Conservation (phyloP, 1,140 invertebrate genomes). For the Drosophila jambulina region DNA sequence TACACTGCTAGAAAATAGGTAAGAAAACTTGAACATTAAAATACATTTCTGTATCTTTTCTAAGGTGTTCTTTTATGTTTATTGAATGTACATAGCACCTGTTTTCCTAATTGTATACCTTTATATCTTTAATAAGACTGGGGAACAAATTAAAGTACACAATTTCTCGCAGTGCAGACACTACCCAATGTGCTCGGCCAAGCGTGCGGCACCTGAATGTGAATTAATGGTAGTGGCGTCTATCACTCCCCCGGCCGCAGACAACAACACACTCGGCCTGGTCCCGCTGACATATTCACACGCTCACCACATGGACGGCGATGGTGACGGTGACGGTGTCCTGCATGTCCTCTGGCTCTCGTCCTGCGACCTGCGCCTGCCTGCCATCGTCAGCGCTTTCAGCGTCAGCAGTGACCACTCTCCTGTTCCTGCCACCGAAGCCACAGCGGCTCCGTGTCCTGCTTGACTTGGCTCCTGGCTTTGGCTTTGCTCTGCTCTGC, state of each 20-base stretch:
- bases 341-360: constrained; percentile 7
- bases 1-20: constrained; percentile 1
- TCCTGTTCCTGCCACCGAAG: constrained; percentile 33
- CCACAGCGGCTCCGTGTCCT: constrained; percentile 39
- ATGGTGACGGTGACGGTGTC: constrained; percentile 15
- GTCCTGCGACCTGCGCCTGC: constrained; percentile 5
- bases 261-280: constrained; percentile 53
- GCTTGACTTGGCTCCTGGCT: constrained; percentile 41
- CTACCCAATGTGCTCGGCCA: constrained; percentile 55
- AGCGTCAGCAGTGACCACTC: constrained; percentile 47
- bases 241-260: constrained; percentile 76
- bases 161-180: constrained; percentile 8
- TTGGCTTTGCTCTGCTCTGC: constrained; percentile 20
- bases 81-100: background rate
- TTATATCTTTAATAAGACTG: too few relatives aligned
- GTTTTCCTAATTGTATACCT: too few relatives aligned
- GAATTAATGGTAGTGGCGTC: constrained; percentile 82
- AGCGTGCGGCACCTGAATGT: constrained; percentile 79
- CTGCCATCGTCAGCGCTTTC: constrained; percentile 36
- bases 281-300: constrained; percentile 55
- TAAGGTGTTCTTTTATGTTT: accelerated
- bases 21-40: too few relatives aligned
- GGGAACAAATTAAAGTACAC: background rate
- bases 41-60: background rate
- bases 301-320: constrained; percentile 40